phyloP scores from a whole-genome alignment of 2,113 vertebrate genomes.

The Verasper variegatus region DNA sequence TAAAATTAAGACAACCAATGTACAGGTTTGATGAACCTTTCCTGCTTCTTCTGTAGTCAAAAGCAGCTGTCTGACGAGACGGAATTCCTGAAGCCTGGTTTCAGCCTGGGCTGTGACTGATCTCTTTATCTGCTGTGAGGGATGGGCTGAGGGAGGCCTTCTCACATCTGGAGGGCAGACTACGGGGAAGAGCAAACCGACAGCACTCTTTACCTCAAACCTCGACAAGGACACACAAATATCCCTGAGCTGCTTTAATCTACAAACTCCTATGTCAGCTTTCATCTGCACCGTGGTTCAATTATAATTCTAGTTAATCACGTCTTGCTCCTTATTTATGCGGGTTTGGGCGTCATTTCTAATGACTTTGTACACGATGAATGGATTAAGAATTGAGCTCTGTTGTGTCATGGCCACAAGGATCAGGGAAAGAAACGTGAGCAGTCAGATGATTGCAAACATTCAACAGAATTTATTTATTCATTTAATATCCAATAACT shows the following conservation, averaged over 20 bases:
- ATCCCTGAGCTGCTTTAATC: neutral
- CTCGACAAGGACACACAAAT: neutral
- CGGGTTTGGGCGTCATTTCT: neutral
- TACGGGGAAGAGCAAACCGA: conserved; percentile 28
- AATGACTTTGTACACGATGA: neutral
- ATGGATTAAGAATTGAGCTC: too few relatives aligned
- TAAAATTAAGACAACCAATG: neutral
- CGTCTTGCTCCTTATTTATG: too few relatives aligned
- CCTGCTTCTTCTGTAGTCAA: neutral
- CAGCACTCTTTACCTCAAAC: conserved; percentile 13
- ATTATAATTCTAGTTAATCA: neutral
- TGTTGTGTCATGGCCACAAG: too few relatives aligned
- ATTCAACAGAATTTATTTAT: too few relatives aligned
- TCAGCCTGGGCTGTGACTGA: conserved; percentile 41
- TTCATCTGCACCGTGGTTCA: neutral
- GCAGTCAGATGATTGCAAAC: too few relatives aligned
- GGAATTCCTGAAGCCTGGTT: conserved; percentile 9
- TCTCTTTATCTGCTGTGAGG: conserved; percentile 65
- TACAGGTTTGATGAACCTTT: neutral
- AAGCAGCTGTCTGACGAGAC: conserved; percentile 23
- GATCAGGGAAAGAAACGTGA: too few relatives aligned
- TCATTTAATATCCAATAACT: too few relatives aligned
- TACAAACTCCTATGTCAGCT: neutral
- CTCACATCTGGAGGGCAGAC: conserved; percentile 58
- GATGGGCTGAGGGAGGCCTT: conserved; percentile 49